Evolutionary conservation across 2,888 invertebrate species (phyloP), one percentile per base, ranked within the genome.

Genomic region (Rhorus exstirpatorius): DNA sequence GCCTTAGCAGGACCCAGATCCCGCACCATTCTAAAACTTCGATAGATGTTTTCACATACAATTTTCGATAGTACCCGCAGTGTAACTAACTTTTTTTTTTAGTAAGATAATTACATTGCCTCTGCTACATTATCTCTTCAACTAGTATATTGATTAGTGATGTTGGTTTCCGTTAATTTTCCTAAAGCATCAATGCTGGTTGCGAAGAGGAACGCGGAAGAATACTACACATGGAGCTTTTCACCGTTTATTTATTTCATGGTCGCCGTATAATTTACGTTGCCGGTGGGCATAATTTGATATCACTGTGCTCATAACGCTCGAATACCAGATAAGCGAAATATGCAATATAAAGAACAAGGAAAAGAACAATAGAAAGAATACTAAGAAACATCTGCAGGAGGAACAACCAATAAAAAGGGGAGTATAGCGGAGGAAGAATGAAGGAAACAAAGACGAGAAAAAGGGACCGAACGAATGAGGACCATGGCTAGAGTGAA

Each of bases 391-490:
- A 78, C 75, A 70, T 63, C 70, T 76, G 81, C 14, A 76, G 76
- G 24, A 68, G 72, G 72, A 81, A 74, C 55, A 75, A 82, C 71
- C 65, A 78, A 80, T 78, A 80, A 65, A 55, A 76, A 76, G 68
- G 31, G 53, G 68, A 53, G 26, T 55, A 46, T 8, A 70, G 65
- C 14, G n/a, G 17, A 46, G 44, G 58, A 72, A 35, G 60, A 49
- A 60, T 61, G 63, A 17, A 55, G 53, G 44, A 38, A 35, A 71
- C 41, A 81, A 67, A 65, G 21, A 74, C 21, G 68, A 75, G 58
- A 70, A 68, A 68, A 49, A 60, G 67, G 58, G 58, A 79, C 68
- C 80, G 83, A 84, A 84, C 68, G 74, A 80, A 78, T 78, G 71
- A 81, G 81, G 17, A 81, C 60, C 67, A 67, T 65, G 78, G 74